Evolutionary conservation across 1,140 invertebrate genomes (phyloP), one percentile per base, ranked within the genome.

Genomic region (Temnothorax nylanderi): DNA sequence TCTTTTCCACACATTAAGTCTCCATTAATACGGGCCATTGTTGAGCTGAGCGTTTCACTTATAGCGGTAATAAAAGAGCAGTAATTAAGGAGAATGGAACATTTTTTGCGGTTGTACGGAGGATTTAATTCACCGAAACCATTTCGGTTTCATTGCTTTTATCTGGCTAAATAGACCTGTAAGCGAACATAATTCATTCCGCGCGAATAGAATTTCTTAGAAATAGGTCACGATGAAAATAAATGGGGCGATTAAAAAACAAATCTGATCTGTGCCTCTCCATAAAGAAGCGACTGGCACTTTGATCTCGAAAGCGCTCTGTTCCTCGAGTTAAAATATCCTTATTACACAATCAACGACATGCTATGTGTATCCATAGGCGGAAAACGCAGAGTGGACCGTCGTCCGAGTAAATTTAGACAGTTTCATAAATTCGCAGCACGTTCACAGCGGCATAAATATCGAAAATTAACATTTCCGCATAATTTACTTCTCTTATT

Each of bases 381-480:
- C 6, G 1, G 11, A 65, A 18, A 41, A 41, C 2, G 26, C 4
- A n/a, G 4, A 11, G 10, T 8, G 18, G 2, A 34, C 10, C n/a
- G 16, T 49, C 58, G 44, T 4, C n/a, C 1, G 37, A 47, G 34
- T 41, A 21, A 21, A 56, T 69, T 69, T 81, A 69, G 44, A 3
- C 0, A 71, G 37, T 71, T 81, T 7, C 56, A 32, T 71, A 26
- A 26, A 81, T 81, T 81, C 49, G 3, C 21, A 2, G 37, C 34
- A 10, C 65, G 37, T 81, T 44, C 16, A 10, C 26, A 10, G 6
- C 5, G 26, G 13, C 51, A 2, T 69, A 80, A 65, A 65, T 69
- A 81, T 81, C 26, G 47, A 64, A 51, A 71, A 58, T 71, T 81
- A 81, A 81, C 71, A 81, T 81, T 71, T 71, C 37, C 16, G 78